Conservation (phyloP, 1,140 invertebrate species). For the Rhyacophila brunnea region DNA sequence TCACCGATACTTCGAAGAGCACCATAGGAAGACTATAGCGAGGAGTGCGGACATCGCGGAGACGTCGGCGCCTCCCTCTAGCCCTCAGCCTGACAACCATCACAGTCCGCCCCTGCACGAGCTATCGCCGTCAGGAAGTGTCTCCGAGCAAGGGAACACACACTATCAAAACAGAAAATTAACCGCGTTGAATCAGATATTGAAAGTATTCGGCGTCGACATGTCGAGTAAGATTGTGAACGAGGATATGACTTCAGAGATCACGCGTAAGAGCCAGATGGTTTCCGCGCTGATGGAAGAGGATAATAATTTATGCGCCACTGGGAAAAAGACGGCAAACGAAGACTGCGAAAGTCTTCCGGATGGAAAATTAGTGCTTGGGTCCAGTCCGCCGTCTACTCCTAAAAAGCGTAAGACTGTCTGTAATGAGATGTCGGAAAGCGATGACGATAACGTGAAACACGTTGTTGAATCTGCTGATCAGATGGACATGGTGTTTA, state of each 20-base stretch:
- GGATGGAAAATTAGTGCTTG: too few relatives aligned
- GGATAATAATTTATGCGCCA: not conserved
- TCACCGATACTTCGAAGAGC: too few relatives aligned
- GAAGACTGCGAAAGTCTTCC: too few relatives aligned
- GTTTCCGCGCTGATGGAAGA: not conserved
- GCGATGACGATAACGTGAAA: not conserved
- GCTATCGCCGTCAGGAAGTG: constrained; percentile 1
- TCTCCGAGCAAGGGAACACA: not conserved
- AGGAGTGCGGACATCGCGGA: not conserved
- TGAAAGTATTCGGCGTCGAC: not conserved
- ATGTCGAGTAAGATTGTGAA: not conserved
- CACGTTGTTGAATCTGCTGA: not conserved
- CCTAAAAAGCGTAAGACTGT: constrained; percentile 7
- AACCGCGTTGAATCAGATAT: constrained; percentile 1
- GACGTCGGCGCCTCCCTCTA: not conserved
- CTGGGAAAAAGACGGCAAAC: not conserved
- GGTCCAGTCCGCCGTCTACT: constrained; percentile 4
- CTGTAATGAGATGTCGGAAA: not conserved
- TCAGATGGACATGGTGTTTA: too few relatives aligned
- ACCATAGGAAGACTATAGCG: too few relatives aligned
- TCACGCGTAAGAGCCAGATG: too few relatives aligned
- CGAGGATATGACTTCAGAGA: not conserved
- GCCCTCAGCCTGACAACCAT: not conserved
- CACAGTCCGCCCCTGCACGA: constrained; percentile 6
- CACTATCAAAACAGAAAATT: constrained; percentile 5